Evolutionary conservation across 2,113 vertebrate species (phyloP).

Genomic region (Podarcis muralis): DNA sequence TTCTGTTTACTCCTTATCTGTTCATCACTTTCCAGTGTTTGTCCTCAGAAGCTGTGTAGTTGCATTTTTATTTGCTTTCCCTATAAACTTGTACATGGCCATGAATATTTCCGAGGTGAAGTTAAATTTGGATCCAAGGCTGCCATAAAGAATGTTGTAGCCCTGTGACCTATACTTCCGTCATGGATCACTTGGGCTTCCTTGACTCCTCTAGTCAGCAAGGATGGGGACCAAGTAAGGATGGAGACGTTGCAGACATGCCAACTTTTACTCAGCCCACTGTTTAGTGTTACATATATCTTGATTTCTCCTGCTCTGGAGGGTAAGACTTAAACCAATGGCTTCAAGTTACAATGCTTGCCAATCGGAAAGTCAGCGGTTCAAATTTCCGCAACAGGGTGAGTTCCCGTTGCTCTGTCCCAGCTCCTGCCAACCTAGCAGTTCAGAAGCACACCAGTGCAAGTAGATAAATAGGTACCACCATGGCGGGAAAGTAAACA

Average conservation of each 20-base stretch:
- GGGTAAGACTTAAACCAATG: no score
- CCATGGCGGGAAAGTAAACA: no score
- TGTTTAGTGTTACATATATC: not conserved
- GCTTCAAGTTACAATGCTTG: no score
- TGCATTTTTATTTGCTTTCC: slow-evolving; percentile 18
- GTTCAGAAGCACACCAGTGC: no score
- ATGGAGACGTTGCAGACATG: not conserved
- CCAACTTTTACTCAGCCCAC: not conserved
- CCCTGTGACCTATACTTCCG: not conserved
- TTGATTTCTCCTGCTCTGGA: no score
- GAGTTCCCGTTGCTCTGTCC: no score
- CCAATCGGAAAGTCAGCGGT: no score
- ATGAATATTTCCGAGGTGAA: slow-evolving; percentile 8
- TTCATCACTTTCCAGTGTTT: not conserved
- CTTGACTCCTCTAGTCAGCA: not conserved
- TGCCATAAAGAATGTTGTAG: not conserved
- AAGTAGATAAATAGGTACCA: no score
- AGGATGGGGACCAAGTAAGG: not conserved
- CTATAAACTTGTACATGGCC: not conserved
- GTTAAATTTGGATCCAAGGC: not conserved
- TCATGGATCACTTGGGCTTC: not conserved
- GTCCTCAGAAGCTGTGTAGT: not conserved
- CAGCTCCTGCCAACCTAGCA: no score
- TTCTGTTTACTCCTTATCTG: not conserved
- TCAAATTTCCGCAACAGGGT: no score